phyloP scores from a whole-genome alignment of 2,888 invertebrate genomes.

The Agonopterix subpropinquella region DNA sequence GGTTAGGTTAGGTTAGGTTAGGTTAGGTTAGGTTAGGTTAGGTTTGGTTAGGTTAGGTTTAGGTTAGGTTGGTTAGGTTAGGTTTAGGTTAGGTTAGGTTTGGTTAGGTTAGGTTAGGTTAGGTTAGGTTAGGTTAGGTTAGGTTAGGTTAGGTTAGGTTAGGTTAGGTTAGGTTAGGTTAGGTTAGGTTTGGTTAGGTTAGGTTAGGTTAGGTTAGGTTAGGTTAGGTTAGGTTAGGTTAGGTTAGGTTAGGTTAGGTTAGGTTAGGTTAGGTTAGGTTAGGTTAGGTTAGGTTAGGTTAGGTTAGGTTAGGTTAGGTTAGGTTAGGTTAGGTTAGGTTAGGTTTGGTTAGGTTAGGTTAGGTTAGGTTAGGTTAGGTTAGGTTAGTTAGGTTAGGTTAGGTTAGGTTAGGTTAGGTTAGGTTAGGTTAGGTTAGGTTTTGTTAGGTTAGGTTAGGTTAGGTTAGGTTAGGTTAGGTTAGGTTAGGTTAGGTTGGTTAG shows the following conservation, averaged over 20 bases:
- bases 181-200: slow-evolving; percentile 10
- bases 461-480: slow-evolving; percentile 14
- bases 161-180: slow-evolving; percentile 12
- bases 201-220: slow-evolving; percentile 13
- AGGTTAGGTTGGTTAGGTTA: slow-evolving; percentile 14
- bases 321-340: slow-evolving; percentile 14
- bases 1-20: slow-evolving; percentile 14
- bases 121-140: slow-evolving; percentile 12
- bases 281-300: slow-evolving; percentile 18
- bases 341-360: slow-evolving; percentile 19
- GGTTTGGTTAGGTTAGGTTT: slow-evolving; percentile 12
- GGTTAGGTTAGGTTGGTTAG: slow-evolving; percentile 14
- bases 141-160: slow-evolving; percentile 14
- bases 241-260: slow-evolving; percentile 12
- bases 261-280: slow-evolving; percentile 15
- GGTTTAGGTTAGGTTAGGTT: slow-evolving; percentile 13
- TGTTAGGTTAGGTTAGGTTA: slow-evolving; percentile 13
- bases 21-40: slow-evolving; percentile 13
- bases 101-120: slow-evolving; percentile 13
- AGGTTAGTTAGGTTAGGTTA: slow-evolving; percentile 18
- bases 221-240: slow-evolving; percentile 15
- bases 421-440: slow-evolving; percentile 17
- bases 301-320: slow-evolving; percentile 15
- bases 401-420: slow-evolving; percentile 19
- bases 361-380: slow-evolving; percentile 17